phyloP scores from a whole-genome alignment of 2,797 vertebrate genomes.

The Pseudochirops corinnae region DNA sequence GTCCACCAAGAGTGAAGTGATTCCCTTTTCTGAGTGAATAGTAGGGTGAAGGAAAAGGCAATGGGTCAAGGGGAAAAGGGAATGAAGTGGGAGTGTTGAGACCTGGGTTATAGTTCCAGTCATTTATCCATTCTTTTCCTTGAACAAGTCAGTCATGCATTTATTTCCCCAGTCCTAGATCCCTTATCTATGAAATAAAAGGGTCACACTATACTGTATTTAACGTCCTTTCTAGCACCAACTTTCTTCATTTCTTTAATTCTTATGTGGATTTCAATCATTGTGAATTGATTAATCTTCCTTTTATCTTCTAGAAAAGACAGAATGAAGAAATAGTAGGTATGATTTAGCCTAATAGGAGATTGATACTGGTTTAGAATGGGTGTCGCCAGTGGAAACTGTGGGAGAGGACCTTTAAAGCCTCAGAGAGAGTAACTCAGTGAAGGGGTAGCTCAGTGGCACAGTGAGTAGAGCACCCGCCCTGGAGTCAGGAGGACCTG shows the following conservation, averaged over 20 bases:
- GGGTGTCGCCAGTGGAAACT: background rate
- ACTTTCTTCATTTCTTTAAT: background rate
- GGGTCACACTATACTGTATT: too few relatives aligned
- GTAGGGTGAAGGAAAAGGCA: accelerated
- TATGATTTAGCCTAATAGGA: background rate
- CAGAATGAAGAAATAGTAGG: background rate
- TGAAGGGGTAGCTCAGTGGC: background rate
- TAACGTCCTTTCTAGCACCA: background rate
- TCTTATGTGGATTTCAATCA: background rate
- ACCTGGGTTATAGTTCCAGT: background rate
- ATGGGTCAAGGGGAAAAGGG: background rate
- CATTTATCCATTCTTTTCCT: background rate
- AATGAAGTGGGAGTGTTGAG: accelerated
- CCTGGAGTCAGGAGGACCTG: too few relatives aligned
- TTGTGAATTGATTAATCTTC: background rate
- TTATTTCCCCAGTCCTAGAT: accelerated
- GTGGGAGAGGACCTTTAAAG: background rate
- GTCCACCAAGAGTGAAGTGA: background rate
- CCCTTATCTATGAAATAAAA: background rate
- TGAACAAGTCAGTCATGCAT: background rate
- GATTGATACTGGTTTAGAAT: background rate
- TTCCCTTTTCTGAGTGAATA: background rate
- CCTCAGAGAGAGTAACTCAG: background rate
- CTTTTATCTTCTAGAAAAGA: background rate
- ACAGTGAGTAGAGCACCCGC: too few relatives aligned